Percentiles rank a stretch among this genome's conserved stretches.
Conservation (phyloP, 2,113 vertebrate genomes). For the Oncorhynchus keta region DNA sequence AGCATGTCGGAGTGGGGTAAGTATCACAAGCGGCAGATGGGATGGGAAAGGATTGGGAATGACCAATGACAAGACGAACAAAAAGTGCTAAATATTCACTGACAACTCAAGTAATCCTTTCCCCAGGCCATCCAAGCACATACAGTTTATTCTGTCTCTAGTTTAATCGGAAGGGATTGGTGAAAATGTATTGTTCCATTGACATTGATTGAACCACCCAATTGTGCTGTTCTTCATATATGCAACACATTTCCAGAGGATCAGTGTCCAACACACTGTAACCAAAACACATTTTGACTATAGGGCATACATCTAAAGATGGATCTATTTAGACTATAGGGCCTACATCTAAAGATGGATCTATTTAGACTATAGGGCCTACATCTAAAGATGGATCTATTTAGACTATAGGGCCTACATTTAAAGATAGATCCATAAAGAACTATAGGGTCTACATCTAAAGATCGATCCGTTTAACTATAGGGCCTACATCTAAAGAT, state of each 20-base stretch:
- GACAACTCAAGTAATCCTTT: constrained; percentile 1
- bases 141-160: not conserved
- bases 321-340: too few species aligned
- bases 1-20: constrained; percentile 7
- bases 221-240: not conserved
- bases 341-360: too few species aligned
- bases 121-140: not conserved
- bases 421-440: not conserved
- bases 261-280: not conserved
- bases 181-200: not conserved
- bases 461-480: not conserved
- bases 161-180: constrained; percentile 11
- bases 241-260: constrained; percentile 7
- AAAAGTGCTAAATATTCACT: not conserved
- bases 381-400: not conserved
- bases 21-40: not conserved
- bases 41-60: constrained; percentile 8
- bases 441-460: not conserved
- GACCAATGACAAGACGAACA: constrained; percentile 14
- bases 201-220: not conserved
- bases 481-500: not conserved
- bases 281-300: constrained; percentile 1
- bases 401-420: not conserved
- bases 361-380: too few species aligned
- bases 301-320: not conserved